Evolutionary conservation across 1,140 invertebrate genomes (phyloP).

Genomic region (Oppia nitens): DNA sequence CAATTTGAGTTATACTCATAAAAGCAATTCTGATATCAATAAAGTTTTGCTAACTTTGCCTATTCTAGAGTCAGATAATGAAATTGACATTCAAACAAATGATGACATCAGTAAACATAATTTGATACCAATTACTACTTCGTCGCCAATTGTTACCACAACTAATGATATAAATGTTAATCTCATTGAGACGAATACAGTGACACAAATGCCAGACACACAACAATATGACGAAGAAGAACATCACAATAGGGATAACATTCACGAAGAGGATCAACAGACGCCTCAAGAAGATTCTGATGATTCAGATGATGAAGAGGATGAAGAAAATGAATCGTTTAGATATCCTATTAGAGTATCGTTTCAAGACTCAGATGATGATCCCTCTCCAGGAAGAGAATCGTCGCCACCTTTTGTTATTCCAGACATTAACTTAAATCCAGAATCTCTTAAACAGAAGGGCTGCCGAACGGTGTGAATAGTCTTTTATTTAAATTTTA

Average conservation of each 20-base stretch:
- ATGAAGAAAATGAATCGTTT: neutral
- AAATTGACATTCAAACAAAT: neutral
- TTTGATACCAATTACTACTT: neutral
- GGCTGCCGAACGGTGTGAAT: slow-evolving; percentile 1
- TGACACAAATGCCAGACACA: neutral
- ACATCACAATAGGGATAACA: neutral
- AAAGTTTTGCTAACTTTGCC: neutral
- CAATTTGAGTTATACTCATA: no score
- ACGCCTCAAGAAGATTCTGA: neutral
- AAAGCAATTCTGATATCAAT: neutral
- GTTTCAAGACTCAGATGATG: neutral
- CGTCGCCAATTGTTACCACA: neutral
- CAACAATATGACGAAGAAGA: neutral
- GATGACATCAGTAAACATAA: neutral
- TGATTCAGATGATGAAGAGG: neutral
- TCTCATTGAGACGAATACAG: neutral
- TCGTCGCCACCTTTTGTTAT: neutral
- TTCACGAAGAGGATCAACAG: neutral
- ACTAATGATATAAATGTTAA: neutral
- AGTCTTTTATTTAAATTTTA: neutral
- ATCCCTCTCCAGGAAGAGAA: neutral
- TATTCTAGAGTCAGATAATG: neutral
- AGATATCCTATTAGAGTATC: neutral
- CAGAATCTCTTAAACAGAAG: slow-evolving; percentile 4
- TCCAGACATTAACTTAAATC: slow-evolving; percentile 1